A percentile compares a stretch with the other conserved stretches of the same genome.
Evolutionary conservation across 2,797 vertebrate genomes (phyloP).

Genomic region (Lepus townsendii): DNA sequence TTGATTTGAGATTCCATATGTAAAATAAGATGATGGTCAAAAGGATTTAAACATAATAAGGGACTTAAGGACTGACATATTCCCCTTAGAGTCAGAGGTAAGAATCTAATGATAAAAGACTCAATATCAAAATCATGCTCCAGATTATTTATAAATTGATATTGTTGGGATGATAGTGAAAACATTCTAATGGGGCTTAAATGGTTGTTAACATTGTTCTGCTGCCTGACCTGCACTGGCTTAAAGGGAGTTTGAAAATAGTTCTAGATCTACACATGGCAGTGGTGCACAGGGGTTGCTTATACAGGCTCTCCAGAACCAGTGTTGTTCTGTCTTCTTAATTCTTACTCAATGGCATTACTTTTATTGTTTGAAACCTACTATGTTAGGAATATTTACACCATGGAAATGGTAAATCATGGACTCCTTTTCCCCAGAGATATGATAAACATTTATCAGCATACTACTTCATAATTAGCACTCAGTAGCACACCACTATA

Average conservation of each 20-base stretch:
- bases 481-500: not conserved
- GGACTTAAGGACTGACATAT: not conserved
- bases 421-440: not conserved
- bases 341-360: not conserved
- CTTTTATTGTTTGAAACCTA: not conserved
- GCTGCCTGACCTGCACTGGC: not conserved
- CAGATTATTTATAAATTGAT: conserved; percentile 6
- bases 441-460: conserved; percentile 2
- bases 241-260: not conserved
- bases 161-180: not conserved
- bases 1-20: not conserved
- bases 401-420: not conserved
- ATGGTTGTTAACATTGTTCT: not conserved
- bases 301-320: not conserved
- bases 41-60: not conserved
- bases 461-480: not conserved
- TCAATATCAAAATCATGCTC: not conserved
- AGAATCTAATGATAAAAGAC: conserved; percentile 10
- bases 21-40: conserved; percentile 19
- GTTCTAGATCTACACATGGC: too few relatives aligned
- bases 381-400: not conserved
- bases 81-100: not conserved
- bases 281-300: not conserved
- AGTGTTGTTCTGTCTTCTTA: fast-evolving
- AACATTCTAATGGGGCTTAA: not conserved